Conservation (phyloP, 1,140 invertebrate species). For the Pachyrhynchus sulphureomaculatus region DNA sequence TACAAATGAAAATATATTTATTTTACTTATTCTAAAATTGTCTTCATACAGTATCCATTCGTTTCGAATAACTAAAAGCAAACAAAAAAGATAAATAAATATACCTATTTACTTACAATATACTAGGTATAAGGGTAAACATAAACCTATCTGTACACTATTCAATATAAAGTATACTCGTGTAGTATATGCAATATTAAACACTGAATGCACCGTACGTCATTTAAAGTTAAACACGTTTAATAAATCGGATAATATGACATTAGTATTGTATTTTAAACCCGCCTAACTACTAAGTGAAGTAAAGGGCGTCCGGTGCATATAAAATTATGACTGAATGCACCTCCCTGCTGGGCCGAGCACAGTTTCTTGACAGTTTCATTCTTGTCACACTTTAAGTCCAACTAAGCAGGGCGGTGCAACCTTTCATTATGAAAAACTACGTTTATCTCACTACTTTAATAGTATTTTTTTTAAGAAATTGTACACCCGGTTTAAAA, state of each 20-base stretch:
- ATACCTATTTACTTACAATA: conserved; percentile 26
- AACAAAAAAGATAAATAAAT: conserved; percentile 23
- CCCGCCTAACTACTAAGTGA: too few species aligned
- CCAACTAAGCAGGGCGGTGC: background rate
- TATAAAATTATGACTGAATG: conserved; percentile 1
- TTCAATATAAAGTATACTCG: conserved; percentile 21
- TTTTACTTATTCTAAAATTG: conserved; percentile 33
- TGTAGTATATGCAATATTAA: conserved; percentile 3
- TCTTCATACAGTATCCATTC: conserved; percentile 34
- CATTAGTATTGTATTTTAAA: too few species aligned
- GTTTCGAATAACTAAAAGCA: conserved; percentile 21
- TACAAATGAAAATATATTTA: conserved; percentile 38
- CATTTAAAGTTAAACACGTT: too few species aligned
- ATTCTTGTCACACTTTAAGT: background rate
- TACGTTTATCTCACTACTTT: background rate
- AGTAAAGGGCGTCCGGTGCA: too few species aligned
- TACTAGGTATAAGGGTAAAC: conserved; percentile 5
- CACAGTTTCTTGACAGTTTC: background rate
- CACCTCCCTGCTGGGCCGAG: conserved; percentile 3
- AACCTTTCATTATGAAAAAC: background rate
- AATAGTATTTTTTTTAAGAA: conserved; percentile 37
- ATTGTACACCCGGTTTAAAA: conserved; percentile 47
- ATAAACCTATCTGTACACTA: conserved; percentile 32
- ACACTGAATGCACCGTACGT: too few species aligned
- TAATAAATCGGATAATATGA: too few species aligned